These are phyloP conservation scores for Oenanthe oenanthe DNA, from an alignment of 2,113 vertebrate genomes.

Conservation along the genomic window DNA sequence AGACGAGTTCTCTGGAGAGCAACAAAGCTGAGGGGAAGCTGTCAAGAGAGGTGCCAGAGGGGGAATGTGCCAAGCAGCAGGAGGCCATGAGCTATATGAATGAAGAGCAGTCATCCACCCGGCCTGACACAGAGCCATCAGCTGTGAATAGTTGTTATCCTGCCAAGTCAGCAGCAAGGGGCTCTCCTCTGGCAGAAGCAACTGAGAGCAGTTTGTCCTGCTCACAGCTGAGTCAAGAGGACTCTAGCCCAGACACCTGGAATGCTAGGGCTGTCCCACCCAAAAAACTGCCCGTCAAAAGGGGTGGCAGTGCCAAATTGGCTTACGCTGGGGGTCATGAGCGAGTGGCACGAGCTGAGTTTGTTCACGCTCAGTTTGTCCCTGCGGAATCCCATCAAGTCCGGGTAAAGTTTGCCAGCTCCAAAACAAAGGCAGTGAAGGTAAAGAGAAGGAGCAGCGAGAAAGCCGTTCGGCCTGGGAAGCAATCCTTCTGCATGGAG, in stretches of 20 bases:
- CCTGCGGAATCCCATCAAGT: conserved; percentile 76
- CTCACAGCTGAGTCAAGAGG: neutral
- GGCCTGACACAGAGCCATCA: neutral
- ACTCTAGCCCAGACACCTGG: neutral
- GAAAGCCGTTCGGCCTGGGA: conserved; percentile 59
- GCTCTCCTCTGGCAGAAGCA: conserved; percentile 28
- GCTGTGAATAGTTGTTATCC: neutral
- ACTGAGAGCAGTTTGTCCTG: neutral
- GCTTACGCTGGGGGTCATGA: conserved; percentile 31
- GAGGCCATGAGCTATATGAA: neutral
- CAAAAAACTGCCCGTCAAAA: conserved; percentile 50
- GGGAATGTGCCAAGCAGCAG: conserved; percentile 47
- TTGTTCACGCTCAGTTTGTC: conserved; percentile 80
- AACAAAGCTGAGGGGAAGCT: neutral
- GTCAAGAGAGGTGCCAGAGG: neutral
- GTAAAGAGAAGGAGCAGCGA: conserved; percentile 77
- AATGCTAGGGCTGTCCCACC: neutral
- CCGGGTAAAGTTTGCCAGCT: conserved; percentile 77
- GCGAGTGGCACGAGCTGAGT: conserved; percentile 56
- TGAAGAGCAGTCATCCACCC: neutral
- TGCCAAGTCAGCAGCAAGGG: neutral
- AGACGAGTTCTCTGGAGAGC: neutral
- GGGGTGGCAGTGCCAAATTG: neutral
- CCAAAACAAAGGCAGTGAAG: conserved; percentile 81
- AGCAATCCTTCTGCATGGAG: conserved; percentile 65